Conservation (phyloP, 2,888 invertebrate genomes). For the Chironomus riparius region DNA sequence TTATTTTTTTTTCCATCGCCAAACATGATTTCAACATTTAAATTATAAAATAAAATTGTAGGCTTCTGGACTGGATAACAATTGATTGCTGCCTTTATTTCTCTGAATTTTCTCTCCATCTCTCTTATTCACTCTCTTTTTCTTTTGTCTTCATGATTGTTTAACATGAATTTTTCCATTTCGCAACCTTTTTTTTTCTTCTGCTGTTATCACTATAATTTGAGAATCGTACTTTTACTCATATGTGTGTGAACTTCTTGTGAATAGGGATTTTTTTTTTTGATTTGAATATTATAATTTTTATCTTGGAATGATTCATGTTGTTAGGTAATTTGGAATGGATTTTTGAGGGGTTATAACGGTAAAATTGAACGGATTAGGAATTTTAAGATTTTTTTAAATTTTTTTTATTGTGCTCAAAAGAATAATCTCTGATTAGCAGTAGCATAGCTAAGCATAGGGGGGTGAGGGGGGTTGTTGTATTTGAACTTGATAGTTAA, state of each 20-base stretch:
- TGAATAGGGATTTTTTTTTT: too few species aligned
- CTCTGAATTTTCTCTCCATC: neutral
- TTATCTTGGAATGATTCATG: too few species aligned
- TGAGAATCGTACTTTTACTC: neutral
- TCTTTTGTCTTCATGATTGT: constrained; percentile 7
- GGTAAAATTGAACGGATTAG: too few species aligned
- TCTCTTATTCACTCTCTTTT: neutral
- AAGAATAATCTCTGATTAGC: too few species aligned
- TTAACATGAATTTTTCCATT: constrained; percentile 16
- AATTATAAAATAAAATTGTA: constrained; percentile 22
- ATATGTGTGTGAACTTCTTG: neutral
- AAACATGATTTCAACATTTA: constrained; percentile 23
- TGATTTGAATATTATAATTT: too few species aligned
- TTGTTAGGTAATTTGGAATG: too few species aligned
- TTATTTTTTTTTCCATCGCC: neutral
- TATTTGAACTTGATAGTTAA: too few species aligned
- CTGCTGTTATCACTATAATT: neutral
- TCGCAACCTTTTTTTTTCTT: neutral
- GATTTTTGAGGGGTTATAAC: too few species aligned
- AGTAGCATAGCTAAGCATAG: too few species aligned
- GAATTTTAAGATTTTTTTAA: too few species aligned
- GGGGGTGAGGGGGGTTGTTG: too few species aligned
- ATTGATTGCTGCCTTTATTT: constrained; percentile 20
- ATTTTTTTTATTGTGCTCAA: too few species aligned
- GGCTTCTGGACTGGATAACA: constrained; percentile 25